Conservation (phyloP, 2,888 invertebrate genomes). For the Spodoptera littoralis region DNA sequence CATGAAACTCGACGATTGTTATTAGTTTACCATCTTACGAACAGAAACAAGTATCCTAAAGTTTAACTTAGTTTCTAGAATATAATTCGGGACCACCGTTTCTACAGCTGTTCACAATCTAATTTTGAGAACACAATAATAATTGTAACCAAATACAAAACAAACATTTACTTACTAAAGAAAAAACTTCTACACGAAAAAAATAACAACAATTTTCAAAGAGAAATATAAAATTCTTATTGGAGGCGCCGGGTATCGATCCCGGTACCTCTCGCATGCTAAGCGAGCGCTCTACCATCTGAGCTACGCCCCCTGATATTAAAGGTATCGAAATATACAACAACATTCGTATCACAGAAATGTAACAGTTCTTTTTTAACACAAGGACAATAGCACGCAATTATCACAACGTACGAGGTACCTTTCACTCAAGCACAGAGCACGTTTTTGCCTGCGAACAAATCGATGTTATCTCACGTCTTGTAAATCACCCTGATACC, state of each 20-base stretch:
- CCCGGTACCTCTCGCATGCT: constrained; percentile 88
- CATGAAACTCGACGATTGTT: no score
- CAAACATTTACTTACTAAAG: constrained; percentile 3
- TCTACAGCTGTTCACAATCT: constrained; percentile 8
- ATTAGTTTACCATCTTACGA: no score
- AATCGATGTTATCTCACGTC: constrained; percentile 31
- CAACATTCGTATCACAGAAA: constrained; percentile 12
- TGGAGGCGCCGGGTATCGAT: constrained; percentile 82
- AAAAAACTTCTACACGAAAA: neutral
- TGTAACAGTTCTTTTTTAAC: constrained; percentile 5
- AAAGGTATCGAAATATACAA: neutral
- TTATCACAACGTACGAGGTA: constrained; percentile 6
- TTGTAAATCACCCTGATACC: constrained; percentile 37
- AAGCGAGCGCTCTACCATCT: constrained; percentile 86
- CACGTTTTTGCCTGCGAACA: constrained; percentile 26
- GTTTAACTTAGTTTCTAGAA: no score
- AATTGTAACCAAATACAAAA: neutral
- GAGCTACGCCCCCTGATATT: constrained; percentile 78
- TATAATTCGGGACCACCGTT: neutral
- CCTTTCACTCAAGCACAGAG: constrained; percentile 41
- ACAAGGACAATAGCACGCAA: constrained; percentile 21
- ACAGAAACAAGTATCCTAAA: no score
- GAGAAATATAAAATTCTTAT: constrained; percentile 23
- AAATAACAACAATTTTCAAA: constrained; percentile 2
- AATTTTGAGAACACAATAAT: neutral